These are phyloP conservation scores for Otus sunia DNA, from an alignment of 2,113 vertebrate species.

Conservation along the genomic window DNA sequence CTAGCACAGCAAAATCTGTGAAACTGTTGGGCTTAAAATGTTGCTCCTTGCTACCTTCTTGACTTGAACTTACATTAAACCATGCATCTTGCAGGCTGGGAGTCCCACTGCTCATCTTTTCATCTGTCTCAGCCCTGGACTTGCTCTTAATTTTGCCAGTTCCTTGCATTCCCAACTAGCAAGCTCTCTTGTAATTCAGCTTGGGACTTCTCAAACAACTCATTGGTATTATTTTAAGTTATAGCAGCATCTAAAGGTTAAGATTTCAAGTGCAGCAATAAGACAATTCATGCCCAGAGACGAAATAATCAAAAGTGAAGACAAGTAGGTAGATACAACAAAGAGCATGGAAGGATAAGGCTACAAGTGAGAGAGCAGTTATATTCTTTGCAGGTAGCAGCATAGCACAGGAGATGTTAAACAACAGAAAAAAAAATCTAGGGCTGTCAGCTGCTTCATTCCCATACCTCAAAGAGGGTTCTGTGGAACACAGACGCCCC, in stretches of 20 bases:
- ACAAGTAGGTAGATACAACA: background rate
- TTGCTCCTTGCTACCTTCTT: background rate
- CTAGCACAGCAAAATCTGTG: background rate
- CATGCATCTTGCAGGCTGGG: background rate
- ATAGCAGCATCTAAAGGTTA: background rate
- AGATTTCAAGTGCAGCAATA: background rate
- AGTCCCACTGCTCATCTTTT: background rate
- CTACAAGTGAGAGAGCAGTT: background rate
- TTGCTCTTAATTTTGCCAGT: background rate
- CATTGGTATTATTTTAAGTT: background rate
- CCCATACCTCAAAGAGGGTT: background rate
- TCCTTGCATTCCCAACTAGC: background rate
- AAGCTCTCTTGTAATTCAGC: background rate
- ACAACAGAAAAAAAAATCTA: background rate
- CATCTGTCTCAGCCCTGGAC: background rate
- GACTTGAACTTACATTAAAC: background rate
- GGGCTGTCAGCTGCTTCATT: background rate
- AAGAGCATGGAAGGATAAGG: background rate
- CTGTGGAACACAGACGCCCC: background rate
- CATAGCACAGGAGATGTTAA: background rate
- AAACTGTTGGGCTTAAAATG: background rate
- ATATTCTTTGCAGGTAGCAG: background rate
- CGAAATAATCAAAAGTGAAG: background rate
- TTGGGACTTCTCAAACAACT: background rate
- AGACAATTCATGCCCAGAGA: background rate